Evolutionary conservation across 2,888 invertebrate species (phyloP), one percentile per base, ranked within the genome.

Genomic region (Leptopilina myrica): DNA sequence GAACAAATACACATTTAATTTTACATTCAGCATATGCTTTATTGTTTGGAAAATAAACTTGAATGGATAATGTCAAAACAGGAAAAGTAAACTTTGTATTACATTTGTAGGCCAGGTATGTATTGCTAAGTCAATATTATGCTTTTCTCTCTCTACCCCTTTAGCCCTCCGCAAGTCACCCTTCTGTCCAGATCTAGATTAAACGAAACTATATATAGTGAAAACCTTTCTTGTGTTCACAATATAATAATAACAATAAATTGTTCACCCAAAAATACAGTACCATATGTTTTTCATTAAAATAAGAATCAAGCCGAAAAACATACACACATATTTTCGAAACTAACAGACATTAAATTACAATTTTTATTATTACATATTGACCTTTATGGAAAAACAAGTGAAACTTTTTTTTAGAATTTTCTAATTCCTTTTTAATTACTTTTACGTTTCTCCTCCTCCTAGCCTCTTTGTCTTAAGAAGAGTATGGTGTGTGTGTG

Each of bases 401-500:
- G 8, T 8, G 20, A 20, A 20, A 5, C 33, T 33, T 33, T n/a
- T 62, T 3, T 62, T 62, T 62, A 15, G 20, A 62, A 20, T 62
- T 20, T 62, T 65, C 40, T 65, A 40, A 65, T 65, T 65, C 65
- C 62, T 20, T 62, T 62, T 62, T 40, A 65, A 65, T 65, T 40
- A 14, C 40, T 65, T 65, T 65, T 40, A n/a, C 65, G 33, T 65
- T 33, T 40, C 12, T 65, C 40, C 65, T 40, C n/a, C 62, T 15
- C 11, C 2, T 8, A 0, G 8, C 15, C 20, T 43, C 46, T 49
- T 67, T 49, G 49, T 67, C 67, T 49, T 67, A 67, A 67, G 67
- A 78, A 80, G 80, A 76, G 80, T 79, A 82, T 49, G 49, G 49
- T 49, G 49, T 49, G 49, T 49, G 82, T 86, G 85, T 12, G 49